Conservation (phyloP, 2,888 invertebrate species). For the Eupsilia transversa region DNA sequence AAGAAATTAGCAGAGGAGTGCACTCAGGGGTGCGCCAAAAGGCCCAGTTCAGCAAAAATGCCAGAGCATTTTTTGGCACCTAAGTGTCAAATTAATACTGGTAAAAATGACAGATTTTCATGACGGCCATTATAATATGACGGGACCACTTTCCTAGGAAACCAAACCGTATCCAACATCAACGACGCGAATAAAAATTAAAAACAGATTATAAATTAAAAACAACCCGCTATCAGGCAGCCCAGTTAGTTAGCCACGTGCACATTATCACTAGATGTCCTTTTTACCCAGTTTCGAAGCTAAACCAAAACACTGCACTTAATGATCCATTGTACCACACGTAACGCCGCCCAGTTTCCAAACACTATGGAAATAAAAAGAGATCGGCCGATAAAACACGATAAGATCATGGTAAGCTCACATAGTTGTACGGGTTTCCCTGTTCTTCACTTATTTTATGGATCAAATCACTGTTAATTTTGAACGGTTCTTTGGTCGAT, state of each 20-base stretch:
- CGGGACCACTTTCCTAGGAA: too few species aligned
- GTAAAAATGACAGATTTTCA: too few species aligned
- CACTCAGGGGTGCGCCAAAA: too few species aligned
- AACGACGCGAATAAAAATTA: background rate
- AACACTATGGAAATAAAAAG: slow-evolving; percentile 73
- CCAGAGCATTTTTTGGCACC: too few species aligned
- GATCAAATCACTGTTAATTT: slow-evolving; percentile 38
- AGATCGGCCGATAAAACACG: slow-evolving; percentile 70
- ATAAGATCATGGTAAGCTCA: slow-evolving; percentile 63
- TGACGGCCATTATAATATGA: too few species aligned
- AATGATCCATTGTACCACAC: slow-evolving; percentile 83
- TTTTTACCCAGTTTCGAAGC: slow-evolving; percentile 83
- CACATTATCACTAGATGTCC: slow-evolving; percentile 77
- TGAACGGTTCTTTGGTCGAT: slow-evolving; percentile 4
- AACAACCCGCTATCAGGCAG: slow-evolving; percentile 37
- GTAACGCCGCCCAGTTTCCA: slow-evolving; percentile 72
- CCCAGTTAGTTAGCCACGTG: slow-evolving; percentile 76
- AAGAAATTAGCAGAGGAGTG: too few species aligned
- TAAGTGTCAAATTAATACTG: too few species aligned
- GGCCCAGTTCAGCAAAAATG: too few species aligned
- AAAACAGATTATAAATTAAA: slow-evolving; percentile 33
- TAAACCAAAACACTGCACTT: slow-evolving; percentile 81
- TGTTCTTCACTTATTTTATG: slow-evolving; percentile 27
- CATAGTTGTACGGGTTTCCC: slow-evolving; percentile 34
- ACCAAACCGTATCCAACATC: background rate